These are phyloP conservation scores for Diarsia dahlii DNA, from an alignment of 2,888 invertebrate genomes.

Conservation along the genomic window DNA sequence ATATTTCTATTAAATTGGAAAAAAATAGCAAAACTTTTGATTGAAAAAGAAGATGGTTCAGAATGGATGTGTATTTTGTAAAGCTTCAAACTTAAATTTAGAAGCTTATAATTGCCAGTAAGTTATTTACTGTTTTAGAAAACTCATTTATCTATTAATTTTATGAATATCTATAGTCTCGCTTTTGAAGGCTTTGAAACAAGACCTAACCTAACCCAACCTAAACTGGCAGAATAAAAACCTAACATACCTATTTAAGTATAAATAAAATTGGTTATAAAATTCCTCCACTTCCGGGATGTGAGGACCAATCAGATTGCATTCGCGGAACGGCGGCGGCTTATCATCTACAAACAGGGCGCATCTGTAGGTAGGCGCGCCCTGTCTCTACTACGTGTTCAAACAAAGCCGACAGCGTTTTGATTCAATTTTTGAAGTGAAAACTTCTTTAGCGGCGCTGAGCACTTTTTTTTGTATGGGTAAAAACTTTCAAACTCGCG, in stretches of 20 bases:
- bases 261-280: conserved; percentile 55
- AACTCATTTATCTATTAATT: neutral
- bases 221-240: neutral
- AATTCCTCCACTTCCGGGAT: conserved; percentile 75
- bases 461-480: no score
- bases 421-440: no score
- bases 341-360: conserved; percentile 77
- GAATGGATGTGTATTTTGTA: neutral
- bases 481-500: no score
- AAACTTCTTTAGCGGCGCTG: no score
- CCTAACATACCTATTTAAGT: conserved; percentile 9
- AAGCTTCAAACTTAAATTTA: neutral
- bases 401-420: conserved; percentile 29
- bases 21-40: neutral
- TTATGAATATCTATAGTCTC: neutral
- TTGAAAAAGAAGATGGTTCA: no score
- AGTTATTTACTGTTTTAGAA: neutral
- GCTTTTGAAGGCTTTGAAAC: neutral
- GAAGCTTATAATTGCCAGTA: neutral
- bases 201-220: conserved; percentile 19
- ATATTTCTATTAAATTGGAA: neutral
- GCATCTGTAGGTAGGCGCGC: conserved; percentile 72
- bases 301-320: conserved; percentile 75
- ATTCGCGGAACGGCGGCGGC: conserved; percentile 78
- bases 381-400: conserved; percentile 51